These are phyloP conservation scores for Conops quadrifasciatus DNA, from an alignment of 2,888 invertebrate species.

Conservation along the genomic window DNA sequence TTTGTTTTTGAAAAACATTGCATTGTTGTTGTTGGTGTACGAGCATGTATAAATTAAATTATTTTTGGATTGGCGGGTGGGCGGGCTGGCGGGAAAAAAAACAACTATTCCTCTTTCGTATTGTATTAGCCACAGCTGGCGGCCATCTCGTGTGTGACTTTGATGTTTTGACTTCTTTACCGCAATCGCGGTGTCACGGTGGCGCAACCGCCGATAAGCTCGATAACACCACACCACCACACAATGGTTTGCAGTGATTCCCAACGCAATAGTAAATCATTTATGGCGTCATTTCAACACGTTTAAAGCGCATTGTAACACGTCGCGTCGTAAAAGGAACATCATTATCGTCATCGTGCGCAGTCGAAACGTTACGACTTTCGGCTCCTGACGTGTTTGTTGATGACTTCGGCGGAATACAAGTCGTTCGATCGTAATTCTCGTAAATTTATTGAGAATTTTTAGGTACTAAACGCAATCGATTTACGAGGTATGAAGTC, in stretches of 20 bases:
- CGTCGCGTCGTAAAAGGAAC: too few relatives aligned
- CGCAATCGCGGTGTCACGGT: neutral
- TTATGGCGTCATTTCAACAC: neutral
- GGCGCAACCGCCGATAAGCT: neutral
- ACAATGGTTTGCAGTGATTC: neutral
- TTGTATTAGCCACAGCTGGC: neutral
- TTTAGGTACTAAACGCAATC: too few relatives aligned
- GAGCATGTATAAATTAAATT: neutral
- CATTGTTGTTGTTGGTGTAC: too few relatives aligned
- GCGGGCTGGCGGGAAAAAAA: neutral
- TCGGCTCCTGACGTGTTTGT: too few relatives aligned
- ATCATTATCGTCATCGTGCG: too few relatives aligned
- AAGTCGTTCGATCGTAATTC: too few relatives aligned
- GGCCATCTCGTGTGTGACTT: neutral
- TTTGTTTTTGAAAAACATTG: too few relatives aligned
- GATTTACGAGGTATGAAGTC: too few relatives aligned
- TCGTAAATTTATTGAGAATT: too few relatives aligned
- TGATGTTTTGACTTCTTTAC: neutral
- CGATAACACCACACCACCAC: neutral
- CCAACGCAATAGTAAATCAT: neutral
- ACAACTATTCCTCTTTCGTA: neutral
- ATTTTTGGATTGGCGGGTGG: too few relatives aligned
- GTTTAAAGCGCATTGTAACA: neutral
- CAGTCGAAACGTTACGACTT: too few relatives aligned
- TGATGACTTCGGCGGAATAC: too few relatives aligned